A percentile compares a stretch with the other conserved stretches of the same genome.
Conservation (phyloP, 1,140 invertebrate species). For the Camponotus vicinus region DNA sequence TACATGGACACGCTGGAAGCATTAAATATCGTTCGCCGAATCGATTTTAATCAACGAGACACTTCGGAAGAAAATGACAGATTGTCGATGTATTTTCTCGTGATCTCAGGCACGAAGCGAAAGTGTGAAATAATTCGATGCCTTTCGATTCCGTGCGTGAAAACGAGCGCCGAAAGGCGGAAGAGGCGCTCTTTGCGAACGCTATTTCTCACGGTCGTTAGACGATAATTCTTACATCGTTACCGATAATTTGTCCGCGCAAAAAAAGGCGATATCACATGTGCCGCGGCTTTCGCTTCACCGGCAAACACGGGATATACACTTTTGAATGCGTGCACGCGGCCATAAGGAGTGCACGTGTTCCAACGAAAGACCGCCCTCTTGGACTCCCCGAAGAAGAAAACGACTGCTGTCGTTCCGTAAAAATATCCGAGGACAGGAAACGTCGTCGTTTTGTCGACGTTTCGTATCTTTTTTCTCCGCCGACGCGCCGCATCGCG, state of each 20-base stretch:
- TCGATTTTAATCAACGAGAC: not conserved
- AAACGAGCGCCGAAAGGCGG: constrained; percentile 13
- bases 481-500: constrained; percentile 1
- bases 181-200: not conserved
- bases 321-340: not conserved
- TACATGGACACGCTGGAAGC: not conserved
- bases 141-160: constrained; percentile 16
- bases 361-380: constrained; percentile 20
- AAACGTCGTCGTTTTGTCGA: constrained; percentile 39
- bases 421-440: constrained; percentile 69
- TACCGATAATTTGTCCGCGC: not conserved
- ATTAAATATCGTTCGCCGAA: not conserved
- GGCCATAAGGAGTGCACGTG: constrained; percentile 50
- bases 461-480: constrained; percentile 31
- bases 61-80: not conserved
- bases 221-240: not conserved
- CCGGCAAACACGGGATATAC: not conserved
- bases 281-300: constrained; percentile 8
- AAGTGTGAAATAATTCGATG: constrained; percentile 50
- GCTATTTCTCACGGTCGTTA: not conserved
- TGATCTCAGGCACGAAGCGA: not conserved
- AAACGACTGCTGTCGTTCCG: constrained; percentile 35
- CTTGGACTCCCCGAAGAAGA: constrained; percentile 43
- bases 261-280: constrained; percentile 7
- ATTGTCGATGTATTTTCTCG: not conserved